Percentiles rank a stretch among this genome's conserved stretches.
Conservation (phyloP, 2,797 vertebrate species). For the Gambusia yucatana region DNA sequence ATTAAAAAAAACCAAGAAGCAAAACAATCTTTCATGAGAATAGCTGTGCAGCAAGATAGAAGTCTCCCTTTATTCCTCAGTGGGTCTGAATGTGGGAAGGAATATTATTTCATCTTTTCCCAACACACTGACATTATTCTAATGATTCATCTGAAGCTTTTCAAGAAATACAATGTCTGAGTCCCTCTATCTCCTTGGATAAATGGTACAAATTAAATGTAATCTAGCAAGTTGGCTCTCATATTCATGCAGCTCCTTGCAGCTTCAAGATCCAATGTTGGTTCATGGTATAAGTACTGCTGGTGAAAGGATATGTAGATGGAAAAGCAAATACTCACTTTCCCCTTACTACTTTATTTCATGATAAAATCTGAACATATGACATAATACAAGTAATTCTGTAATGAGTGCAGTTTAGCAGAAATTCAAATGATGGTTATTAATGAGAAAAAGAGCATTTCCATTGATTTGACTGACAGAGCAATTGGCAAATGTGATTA, state of each 20-base stretch:
- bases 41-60: not conserved
- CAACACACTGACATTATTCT: constrained; percentile 39
- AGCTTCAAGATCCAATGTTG: constrained; percentile 26
- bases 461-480: constrained; percentile 5
- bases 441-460: not conserved
- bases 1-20: constrained; percentile 46
- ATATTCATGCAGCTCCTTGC: constrained; percentile 38
- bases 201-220: constrained; percentile 49
- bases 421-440: not conserved
- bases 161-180: constrained; percentile 37
- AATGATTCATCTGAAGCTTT: constrained; percentile 51
- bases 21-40: constrained; percentile 41
- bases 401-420: constrained; percentile 3
- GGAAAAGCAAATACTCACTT: not conserved
- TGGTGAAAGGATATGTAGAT: constrained; percentile 6
- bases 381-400: not conserved
- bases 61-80: constrained; percentile 8
- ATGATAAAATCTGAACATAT: constrained; percentile 8
- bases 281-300: constrained; percentile 20
- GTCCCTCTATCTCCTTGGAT: constrained; percentile 38
- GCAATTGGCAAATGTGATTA: not conserved
- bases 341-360: not conserved
- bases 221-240: constrained; percentile 37
- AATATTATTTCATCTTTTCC: constrained; percentile 32
- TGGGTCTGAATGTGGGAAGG: constrained; percentile 20